Evolutionary conservation across 2,797 vertebrate genomes (phyloP), one percentile per base, ranked within the genome.

Genomic region (Phoeniculus purpureus): DNA sequence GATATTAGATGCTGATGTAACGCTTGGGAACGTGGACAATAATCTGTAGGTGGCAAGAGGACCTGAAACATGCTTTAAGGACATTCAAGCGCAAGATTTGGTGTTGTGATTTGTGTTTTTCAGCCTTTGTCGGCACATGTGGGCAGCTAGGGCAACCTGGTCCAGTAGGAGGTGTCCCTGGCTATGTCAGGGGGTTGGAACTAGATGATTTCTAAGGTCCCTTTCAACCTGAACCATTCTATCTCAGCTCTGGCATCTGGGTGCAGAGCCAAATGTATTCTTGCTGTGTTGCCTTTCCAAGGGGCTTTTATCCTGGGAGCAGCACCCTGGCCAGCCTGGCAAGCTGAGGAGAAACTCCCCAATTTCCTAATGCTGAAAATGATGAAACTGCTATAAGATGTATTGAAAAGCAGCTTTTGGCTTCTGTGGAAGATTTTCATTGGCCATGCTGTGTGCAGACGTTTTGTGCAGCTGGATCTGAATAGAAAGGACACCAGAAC

Each of bases 31-130:
- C 65, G 84, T 65, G 90, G 93, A 84, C 6, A 5, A 89, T 87
- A 85, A 94, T 89, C 90, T 82, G 68, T 78, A 93, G 86, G 90
- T 93, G 90, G 59, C 89, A 94, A 95, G 61, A 94, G 54, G 90
- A 66, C 43, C 84, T 90, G 72, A 92, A 34, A 87, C 80, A 77
- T 59, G 62, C 29, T 93, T 85, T 65, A 74, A 48, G 89, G 37
- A 26, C 37, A 12, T 18, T 58, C 43, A 27, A 32, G 54, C 59
- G 59, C 48, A 64, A 90, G 65, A 31, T 50, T 51, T 64, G 51
- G 20, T 21, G 8, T 31, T 59, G 61, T 23, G 34, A 71, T 70
- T 74, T 76, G 29, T 64, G 14, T 90, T 81, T 70, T 90, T 79
- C 61, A 43, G 43, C 43, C 43, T 43, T 43, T 16, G 16, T 43